Evolutionary conservation across 2,888 invertebrate genomes (phyloP), one percentile per base, ranked within the genome.

Genomic region (Carpatolechia fugitivella): DNA sequence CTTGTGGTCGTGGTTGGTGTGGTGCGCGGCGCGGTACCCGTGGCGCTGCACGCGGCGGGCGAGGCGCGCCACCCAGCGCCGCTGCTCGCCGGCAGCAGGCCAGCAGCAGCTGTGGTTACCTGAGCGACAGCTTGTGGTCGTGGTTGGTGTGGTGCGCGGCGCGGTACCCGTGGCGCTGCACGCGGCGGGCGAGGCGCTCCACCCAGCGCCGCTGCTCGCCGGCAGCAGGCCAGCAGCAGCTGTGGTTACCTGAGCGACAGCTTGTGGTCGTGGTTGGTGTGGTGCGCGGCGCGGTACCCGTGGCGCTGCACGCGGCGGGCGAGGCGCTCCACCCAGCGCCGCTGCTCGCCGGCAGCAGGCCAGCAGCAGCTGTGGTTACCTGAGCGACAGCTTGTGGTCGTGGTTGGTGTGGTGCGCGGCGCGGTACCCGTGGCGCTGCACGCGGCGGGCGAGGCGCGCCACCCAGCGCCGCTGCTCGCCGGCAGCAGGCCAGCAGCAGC

Each of bases 381-480:
- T 24, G 24, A 6, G 24, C 24, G 24, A 24, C 3, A 24, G 24
- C 24, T 24, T 74, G 78, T 80, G 79, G 71, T 83, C 82, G 78
- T 82, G 82, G 73, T 72, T 78, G 74, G 79, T 72, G 69, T 74
- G 97, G 94, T n/a, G n/a, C n/a, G 92, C 97, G 95, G 97, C 96
- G 91, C 97, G 97, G 91, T 96, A 97, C 66, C 97, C 97, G 90
- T 95, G 94, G 81, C 97, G 96, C 91, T 97, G 96, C 80, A 98
- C 24, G 89, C 97, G 96, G 74, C 96, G 95, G 74, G 96, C 95
- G 55, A 99, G 93, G 67, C 97, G 93, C 64, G 94, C 93, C 65
- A 99, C 98, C 99, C 99, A 99, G 75, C 93, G 93, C 71, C 96
- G 95, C 90, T 98, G 98, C n/a, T n/a, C n/a, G n/a, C n/a, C n/a